Base-by-base conservation (phyloP, 2,888 invertebrate species). In the Amblyjoppa proteus region DNA sequence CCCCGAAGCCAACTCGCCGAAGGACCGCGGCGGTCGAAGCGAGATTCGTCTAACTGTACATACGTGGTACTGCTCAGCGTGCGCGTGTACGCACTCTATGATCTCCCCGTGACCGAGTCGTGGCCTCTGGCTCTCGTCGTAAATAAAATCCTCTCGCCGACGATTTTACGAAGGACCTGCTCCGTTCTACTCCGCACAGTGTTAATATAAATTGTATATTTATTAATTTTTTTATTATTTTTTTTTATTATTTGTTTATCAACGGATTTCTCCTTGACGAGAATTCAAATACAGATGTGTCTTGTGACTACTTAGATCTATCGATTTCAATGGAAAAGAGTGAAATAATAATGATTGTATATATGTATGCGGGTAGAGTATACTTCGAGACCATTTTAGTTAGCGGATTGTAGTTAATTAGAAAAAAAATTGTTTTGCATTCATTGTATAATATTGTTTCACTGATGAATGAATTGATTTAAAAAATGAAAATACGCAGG, bases 41-140 rank as follows among this genome's bases (percentile, higher is more conserved):
- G 70, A 86, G 73, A 81, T 85, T 84, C 84, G 78, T 86, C 84
- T 87, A 87, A 87, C 87, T 88, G 86, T 87, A 85, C 79, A 84
- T 85, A 74, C 80, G 64, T 73, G 78, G 58, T 70, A 4, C 25
- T 61, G 76, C 76, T 83, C 73, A 68, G 73, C 81, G 69, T 81
- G 51, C 49, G 71, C 68, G 69, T 70, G 53, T 61, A 81, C 79
- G 74, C 53, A 45, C 64, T 69, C 64, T 69, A 70, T 76, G 68
- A 25, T 38, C 80, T 20, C 68, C 73, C 71, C 49, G 73, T 78
- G 83, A 83, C 83, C 77, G 75, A 83, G 38, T 73, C 58, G 75
- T 80, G 74, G 80, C 68, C 83, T 58, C 64, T 73, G 83, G 34
- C 70, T 77, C 56, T 64, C n/a, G 71, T 84, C 75, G 81, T 84